Percentiles rank a stretch among this genome's conserved stretches.
These are phyloP conservation scores for Connochaetes taurinus DNA, from an alignment of 2,113 vertebrate genomes.

Conservation along the genomic window DNA sequence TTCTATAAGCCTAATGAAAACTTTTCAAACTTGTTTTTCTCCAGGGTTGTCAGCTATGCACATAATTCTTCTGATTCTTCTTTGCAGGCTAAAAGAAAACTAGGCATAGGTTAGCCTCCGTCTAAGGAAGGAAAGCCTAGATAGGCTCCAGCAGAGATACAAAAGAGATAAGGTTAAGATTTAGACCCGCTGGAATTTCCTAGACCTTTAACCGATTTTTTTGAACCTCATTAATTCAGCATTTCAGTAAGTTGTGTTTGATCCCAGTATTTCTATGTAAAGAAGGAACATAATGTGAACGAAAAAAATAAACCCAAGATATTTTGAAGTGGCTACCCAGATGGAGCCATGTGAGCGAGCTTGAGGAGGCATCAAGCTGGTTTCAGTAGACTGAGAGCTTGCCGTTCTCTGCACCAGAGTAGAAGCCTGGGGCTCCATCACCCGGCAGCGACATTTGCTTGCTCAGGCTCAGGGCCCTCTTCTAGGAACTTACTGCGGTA, in stretches of 20 bases:
- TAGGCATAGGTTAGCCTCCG: not conserved
- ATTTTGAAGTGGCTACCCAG: not conserved
- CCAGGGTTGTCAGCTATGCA: not conserved
- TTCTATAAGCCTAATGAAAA: not conserved
- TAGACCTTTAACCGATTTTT: not conserved
- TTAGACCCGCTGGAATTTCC: too few relatives aligned
- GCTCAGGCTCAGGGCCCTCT: not conserved
- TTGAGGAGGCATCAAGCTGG: rapidly evolving
- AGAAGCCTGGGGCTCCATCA: too few relatives aligned
- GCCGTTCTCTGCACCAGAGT: rapidly evolving
- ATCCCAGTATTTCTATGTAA: not conserved
- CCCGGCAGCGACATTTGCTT: rapidly evolving
- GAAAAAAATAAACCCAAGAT: not conserved
- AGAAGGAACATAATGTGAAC: not conserved
- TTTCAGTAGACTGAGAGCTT: rapidly evolving
- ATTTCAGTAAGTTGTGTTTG: not conserved
- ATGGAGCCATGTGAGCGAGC: rapidly evolving
- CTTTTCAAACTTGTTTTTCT: not conserved
- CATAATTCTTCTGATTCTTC: not conserved
- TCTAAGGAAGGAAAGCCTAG: not conserved
- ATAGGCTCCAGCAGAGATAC: not conserved
- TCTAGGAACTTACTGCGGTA: rapidly evolving
- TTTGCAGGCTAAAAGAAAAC: not conserved
- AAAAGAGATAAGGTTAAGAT: not conserved
- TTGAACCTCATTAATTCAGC: not conserved